Evolutionary conservation across 2,797 vertebrate species (phyloP), one percentile per base, ranked within the genome.

Genomic region (Gambelia wislizenii): DNA sequence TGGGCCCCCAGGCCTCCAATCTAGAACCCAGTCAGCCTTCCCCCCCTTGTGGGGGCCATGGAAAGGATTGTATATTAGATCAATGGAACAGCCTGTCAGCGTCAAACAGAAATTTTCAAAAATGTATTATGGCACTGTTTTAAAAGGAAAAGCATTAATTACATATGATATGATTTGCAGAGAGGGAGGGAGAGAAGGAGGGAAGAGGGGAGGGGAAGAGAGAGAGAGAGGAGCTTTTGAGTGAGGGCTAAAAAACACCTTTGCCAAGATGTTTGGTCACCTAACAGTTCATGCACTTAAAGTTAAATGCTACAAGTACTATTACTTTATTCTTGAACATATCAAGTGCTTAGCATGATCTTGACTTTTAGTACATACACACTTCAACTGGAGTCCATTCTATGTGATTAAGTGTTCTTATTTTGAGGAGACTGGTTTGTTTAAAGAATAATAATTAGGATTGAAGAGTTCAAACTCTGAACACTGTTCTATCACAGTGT

Each of bases 391-490:
- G 59, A 59, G 36, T 75, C 36, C 44, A 36, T 75, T 27, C n/a
- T 42, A 75, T 8, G 3, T 75, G 52, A 27, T 75, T 42, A 85
- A 75, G n/a, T 56, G 27, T 75, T 85, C n/a, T 74, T 25, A 2
- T 75, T 56, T 59, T 74, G 33, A 30, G 82, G 39, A 30, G 16
- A 8, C 44, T 70, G 52, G 30, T 70, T 84, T n/a, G n/a, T 16
- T 49, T 69, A 69, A 83, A 69, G 6, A 83, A 83, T 83, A 44
- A 83, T 83, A 69, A 83, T 69, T 83, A 83, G 30, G 27, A 47
- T 5, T 47, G 12, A 27, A 70, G 10, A 12, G 18, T 49, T 70
- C 44, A 52, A 47, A 9, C 82, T 36, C 1, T 25, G 33, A 70
- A 33, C 6, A 6, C 64, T 49, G 30, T 70, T 25, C 64, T 70